Evolutionary conservation across 1,140 invertebrate species (phyloP).

Genomic region (Danaus plexippus): DNA sequence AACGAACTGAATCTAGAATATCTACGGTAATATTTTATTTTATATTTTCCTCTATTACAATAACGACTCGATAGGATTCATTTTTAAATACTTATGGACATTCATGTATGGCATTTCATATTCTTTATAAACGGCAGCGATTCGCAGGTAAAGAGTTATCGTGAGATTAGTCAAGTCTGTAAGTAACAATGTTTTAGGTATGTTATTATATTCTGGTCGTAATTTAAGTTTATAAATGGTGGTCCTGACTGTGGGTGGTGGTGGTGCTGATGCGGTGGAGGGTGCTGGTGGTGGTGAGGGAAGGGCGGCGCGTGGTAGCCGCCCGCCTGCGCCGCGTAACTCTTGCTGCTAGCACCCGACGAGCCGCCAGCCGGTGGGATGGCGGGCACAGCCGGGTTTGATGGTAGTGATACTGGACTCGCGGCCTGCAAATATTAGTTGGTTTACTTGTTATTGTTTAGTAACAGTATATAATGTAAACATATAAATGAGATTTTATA

Average conservation of each 20-base stretch:
- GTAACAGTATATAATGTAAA: no score
- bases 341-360: conserved; percentile 39
- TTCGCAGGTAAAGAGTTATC: neutral
- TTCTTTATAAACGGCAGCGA: neutral
- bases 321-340: conserved; percentile 57
- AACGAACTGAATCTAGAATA: no score
- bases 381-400: conserved; percentile 7
- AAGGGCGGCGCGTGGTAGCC: conserved; percentile 56
- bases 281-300: conserved; percentile 41
- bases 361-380: conserved; percentile 15
- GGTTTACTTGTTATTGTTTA: no score
- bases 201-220: no score
- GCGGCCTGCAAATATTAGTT: conserved; percentile 8
- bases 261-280: conserved; percentile 11
- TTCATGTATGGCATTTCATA: conserved; percentile 1
- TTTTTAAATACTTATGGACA: neutral
- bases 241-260: conserved; percentile 22
- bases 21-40: no score
- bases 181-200: no score
- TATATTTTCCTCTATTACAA: no score
- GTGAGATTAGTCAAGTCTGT: no score
- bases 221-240: neutral
- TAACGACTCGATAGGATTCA: neutral
- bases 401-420: conserved; percentile 9
- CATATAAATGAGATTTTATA: no score